Percentiles rank a stretch among this genome's conserved stretches.
Conservation (phyloP, 2,797 vertebrate species). For the Chaetophractus vellerosus region DNA sequence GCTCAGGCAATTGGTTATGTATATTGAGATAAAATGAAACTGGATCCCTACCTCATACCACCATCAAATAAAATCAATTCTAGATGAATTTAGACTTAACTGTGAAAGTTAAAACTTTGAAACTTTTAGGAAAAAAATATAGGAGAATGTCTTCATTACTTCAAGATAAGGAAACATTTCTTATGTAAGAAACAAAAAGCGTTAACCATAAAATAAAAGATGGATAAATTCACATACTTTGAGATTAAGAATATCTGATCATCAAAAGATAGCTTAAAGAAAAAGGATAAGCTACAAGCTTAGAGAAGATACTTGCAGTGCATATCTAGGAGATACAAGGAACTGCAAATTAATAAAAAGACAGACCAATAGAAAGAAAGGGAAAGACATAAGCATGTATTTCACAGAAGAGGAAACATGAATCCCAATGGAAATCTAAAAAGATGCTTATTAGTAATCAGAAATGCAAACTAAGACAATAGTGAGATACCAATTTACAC, state of each 20-base stretch:
- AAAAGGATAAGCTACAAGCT: background rate
- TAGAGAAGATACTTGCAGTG: background rate
- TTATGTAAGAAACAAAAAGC: background rate
- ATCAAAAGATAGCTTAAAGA: background rate
- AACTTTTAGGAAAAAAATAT: slow-evolving; percentile 12
- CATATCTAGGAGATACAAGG: background rate
- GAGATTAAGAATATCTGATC: background rate
- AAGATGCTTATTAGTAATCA: background rate
- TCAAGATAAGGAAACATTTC: background rate
- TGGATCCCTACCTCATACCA: background rate
- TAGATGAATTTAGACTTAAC: slow-evolving; percentile 36
- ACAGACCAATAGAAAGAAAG: background rate
- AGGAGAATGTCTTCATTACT: background rate
- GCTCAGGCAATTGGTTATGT: background rate
- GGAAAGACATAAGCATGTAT: background rate
- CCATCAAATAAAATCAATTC: background rate
- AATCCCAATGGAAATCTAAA: slow-evolving; percentile 3
- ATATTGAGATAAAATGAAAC: slow-evolving; percentile 27
- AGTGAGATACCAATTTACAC: background rate
- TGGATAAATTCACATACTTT: background rate
- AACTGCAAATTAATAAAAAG: slow-evolving; percentile 2
- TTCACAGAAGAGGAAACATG: background rate
- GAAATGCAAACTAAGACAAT: background rate
- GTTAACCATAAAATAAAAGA: slow-evolving; percentile 6
- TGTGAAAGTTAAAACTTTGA: background rate